Percentiles rank a stretch among this genome's conserved stretches.
Conservation (phyloP, 2,888 invertebrate genomes). For the Noctuana brunneofusca region DNA sequence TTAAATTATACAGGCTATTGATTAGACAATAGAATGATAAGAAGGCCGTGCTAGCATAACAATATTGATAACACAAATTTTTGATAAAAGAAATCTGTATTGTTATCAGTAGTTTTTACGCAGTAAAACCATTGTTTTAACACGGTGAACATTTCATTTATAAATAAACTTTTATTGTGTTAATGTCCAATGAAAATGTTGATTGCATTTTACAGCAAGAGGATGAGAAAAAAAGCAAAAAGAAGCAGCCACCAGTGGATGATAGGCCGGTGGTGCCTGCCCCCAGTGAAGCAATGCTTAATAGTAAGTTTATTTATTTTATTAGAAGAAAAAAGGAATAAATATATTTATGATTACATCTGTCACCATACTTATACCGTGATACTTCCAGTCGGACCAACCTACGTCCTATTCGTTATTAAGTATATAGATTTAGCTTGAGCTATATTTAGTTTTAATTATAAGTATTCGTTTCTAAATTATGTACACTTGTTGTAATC, state of each 20-base stretch:
- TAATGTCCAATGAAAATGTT: conserved; percentile 62
- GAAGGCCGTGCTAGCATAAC: conserved; percentile 45
- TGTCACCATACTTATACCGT: too few relatives aligned
- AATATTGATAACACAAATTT: conserved; percentile 66
- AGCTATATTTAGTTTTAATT: too few relatives aligned
- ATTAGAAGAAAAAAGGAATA: background rate
- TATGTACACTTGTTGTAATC: too few relatives aligned
- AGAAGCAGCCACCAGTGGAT: conserved; percentile 74
- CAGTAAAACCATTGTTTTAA: conserved; percentile 52
- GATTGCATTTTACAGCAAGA: conserved; percentile 68
- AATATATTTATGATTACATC: too few relatives aligned
- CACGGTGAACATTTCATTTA: conserved; percentile 39
- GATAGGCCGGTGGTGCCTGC: conserved; percentile 75
- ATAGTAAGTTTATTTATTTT: conserved; percentile 61
- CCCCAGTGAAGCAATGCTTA: conserved; percentile 79
- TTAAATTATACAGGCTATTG: conserved; percentile 50
- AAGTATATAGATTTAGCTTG: too few relatives aligned
- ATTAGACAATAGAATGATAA: conserved; percentile 68
- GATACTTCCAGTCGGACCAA: too few relatives aligned
- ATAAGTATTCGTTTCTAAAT: too few relatives aligned
- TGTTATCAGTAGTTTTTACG: conserved; percentile 31
- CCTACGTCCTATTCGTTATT: too few relatives aligned
- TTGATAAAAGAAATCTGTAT: conserved; percentile 57
- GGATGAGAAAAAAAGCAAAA: conserved; percentile 78
- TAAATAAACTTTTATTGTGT: conserved; percentile 39